Percentiles rank a stretch among this genome's conserved stretches.
Conservation (phyloP, 2,888 invertebrate genomes). For the Gymnoscelis rufifasciata region DNA sequence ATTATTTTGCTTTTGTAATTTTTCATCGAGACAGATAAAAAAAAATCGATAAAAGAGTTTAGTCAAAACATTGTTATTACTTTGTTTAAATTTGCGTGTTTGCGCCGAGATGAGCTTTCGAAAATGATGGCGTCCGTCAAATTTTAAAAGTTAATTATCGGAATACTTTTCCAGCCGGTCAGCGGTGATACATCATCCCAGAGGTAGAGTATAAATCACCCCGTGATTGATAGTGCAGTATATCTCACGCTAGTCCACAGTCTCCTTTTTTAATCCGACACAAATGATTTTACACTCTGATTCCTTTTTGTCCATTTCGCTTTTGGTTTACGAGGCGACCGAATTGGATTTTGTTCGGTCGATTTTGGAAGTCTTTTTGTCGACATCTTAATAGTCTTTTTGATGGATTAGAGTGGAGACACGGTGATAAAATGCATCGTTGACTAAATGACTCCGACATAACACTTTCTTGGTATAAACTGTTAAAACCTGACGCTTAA, state of each 20-base stretch:
- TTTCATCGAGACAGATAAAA: no score
- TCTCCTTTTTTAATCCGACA: constrained; percentile 76
- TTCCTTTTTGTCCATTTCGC: constrained; percentile 69
- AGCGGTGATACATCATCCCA: constrained; percentile 71
- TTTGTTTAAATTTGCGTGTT: background rate
- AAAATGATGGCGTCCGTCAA: constrained; percentile 71
- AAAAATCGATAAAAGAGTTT: no score
- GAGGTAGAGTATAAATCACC: constrained; percentile 72
- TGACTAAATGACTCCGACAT: constrained; percentile 1
- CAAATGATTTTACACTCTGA: constrained; percentile 76
- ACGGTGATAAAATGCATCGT: constrained; percentile 14
- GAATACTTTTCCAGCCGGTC: constrained; percentile 59
- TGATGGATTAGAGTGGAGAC: constrained; percentile 18
- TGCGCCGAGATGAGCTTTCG: constrained; percentile 32
- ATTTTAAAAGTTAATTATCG: constrained; percentile 78
- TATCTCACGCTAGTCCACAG: constrained; percentile 71
- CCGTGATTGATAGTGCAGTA: constrained; percentile 73
- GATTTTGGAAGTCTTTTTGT: constrained; percentile 27
- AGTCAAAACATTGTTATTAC: no score
- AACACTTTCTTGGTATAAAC: background rate
- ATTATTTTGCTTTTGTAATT: background rate
- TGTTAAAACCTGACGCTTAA: background rate
- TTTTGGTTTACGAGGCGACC: constrained; percentile 51
- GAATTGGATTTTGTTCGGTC: constrained; percentile 32
- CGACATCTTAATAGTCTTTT: constrained; percentile 23